phyloP scores from a whole-genome alignment of 2,888 invertebrate species.

The Elaeidobius kamerunicus region DNA sequence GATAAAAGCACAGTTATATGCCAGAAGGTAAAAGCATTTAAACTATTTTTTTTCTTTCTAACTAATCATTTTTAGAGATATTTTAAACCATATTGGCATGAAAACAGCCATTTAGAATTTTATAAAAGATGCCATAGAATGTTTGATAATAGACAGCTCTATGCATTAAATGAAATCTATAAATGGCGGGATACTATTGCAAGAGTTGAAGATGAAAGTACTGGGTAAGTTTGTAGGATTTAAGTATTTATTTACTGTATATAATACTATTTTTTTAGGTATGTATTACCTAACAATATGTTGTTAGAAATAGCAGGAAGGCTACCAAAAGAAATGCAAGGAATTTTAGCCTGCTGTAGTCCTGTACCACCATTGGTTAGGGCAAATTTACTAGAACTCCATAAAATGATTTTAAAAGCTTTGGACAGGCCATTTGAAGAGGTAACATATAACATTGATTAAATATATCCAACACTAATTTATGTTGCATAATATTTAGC shows the following conservation, averaged over 20 bases:
- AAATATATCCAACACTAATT: not conserved
- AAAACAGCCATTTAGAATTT: constrained; percentile 70
- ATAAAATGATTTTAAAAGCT: constrained; percentile 67
- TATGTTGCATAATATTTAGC: constrained; percentile 41
- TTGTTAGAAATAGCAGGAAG: constrained; percentile 83
- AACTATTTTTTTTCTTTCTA: constrained; percentile 1
- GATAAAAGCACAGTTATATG: constrained; percentile 74
- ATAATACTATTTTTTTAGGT: constrained; percentile 58
- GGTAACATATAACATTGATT: constrained; percentile 40
- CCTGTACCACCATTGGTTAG: constrained; percentile 79
- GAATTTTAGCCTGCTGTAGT: constrained; percentile 88
- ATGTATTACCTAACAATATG: constrained; percentile 96
- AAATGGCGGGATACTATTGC: constrained; percentile 87
- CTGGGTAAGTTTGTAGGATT: constrained; percentile 60
- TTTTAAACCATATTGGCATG: constrained; percentile 68
- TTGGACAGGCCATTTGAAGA: constrained; percentile 65
- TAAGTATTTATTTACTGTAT: too few species aligned
- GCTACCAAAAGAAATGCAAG: constrained; percentile 88
- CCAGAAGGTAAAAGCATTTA: constrained; percentile 53
- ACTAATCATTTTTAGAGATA: constrained; percentile 58
- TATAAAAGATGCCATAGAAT: constrained; percentile 73
- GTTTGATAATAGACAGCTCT: constrained; percentile 83
- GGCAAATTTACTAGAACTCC: constrained; percentile 56
- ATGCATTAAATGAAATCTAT: constrained; percentile 77
- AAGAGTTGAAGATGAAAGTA: constrained; percentile 87